Evolutionary conservation across 2,888 invertebrate species (phyloP).

Genomic region (Hemaris fuciformis): DNA sequence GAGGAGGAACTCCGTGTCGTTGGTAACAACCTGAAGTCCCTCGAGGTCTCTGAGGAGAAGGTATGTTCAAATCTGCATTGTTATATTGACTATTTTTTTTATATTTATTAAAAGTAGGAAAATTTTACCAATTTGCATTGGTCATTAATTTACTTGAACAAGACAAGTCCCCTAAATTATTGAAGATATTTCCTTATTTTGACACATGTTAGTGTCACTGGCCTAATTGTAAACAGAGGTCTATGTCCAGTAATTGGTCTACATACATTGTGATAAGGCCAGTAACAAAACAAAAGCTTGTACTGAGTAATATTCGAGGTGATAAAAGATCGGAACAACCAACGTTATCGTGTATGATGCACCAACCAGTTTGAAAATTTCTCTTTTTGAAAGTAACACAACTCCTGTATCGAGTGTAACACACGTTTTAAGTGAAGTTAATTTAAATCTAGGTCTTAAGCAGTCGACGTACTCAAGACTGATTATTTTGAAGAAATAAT

Average conservation of each 20-base stretch:
- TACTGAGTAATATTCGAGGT: background rate
- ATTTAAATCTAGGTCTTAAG: background rate
- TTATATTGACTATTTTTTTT: constrained; percentile 16
- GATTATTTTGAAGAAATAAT: background rate
- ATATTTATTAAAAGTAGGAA: constrained; percentile 11
- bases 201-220: background rate
- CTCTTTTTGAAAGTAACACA: constrained; percentile 2
- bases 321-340: background rate
- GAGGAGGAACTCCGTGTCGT: constrained; percentile 99
- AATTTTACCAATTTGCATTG: background rate
- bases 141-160: background rate
- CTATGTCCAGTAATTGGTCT: background rate
- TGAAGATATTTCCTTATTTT: background rate
- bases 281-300: too few relatives aligned
- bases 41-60: constrained; percentile 99
- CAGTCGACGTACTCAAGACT: background rate
- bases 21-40: constrained; percentile 99
- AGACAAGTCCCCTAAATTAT: background rate
- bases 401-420: constrained; percentile 5
- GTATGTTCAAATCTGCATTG: constrained; percentile 79
- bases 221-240: background rate
- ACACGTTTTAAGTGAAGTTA: background rate
- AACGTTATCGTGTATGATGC: constrained; percentile 51
- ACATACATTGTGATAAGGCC: background rate
- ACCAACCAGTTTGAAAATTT: constrained; percentile 55